Base-by-base conservation (phyloP, 2,113 vertebrate genomes). In the Channa maculata region DNA sequence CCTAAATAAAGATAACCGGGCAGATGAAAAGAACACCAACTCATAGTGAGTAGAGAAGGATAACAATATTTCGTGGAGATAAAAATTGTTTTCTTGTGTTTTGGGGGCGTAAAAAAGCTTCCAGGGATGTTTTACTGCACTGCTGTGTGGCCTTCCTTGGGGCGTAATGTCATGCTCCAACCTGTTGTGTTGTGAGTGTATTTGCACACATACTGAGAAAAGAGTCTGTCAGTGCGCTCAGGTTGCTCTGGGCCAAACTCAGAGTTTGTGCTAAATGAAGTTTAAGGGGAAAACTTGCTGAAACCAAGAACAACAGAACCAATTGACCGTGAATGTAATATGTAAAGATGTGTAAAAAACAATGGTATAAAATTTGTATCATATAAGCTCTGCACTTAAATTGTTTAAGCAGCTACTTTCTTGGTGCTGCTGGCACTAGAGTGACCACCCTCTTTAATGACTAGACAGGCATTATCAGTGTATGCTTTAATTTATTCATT, bases 111-210 rank as follows among this genome's bases (percentile, higher is more conserved):
- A 37, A 60, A 79, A 60, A 36, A 33, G 37, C 75, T 65, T 75
- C 49, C 61, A 54, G 59, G 37, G 69, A 62, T 12, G 65, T 83
- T 24, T 24, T 38, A 52, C 33, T 55, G 49, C 45, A 24, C 45
- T 39, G 70, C 73, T 88, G 75, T 90, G 89, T 86, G 84, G 79
- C 85, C 84, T 51, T 74, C 76, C 87, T 72, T 51, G 37, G 48
- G 79, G 66, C 49, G 78, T 72, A 49, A 67, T 39, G 15, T 86
- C 88, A 53, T 88, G 73, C 75, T 86, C 50, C 50, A 87, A 90
- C 89, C 88, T 92, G 87, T 77, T 78, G 65, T 34, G 53, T 34
- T 34, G 41, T 48, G 82, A 85, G 75, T 88, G 55, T 85, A 58
- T 89, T 65, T 84, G 70, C 67, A 76, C 39, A 74, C 73, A 61